Evolutionary conservation across 2,113 vertebrate species (phyloP).

Genomic region (Zosterops pallidus): DNA sequence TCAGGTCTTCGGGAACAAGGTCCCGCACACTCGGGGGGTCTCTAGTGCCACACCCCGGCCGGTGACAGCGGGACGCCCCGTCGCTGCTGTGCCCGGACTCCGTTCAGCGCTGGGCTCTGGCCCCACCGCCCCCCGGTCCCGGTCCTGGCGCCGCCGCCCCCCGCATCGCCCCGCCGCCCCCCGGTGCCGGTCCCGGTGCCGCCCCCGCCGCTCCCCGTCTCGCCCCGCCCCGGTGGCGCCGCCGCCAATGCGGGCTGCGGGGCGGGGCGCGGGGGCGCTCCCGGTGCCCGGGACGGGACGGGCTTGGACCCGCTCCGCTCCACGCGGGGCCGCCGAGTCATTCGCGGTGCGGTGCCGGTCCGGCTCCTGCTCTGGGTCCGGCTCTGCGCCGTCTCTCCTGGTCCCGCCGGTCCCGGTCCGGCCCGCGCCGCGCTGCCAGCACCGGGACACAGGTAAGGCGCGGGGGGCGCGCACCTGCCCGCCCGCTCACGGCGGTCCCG

Average conservation of each 20-base stretch:
- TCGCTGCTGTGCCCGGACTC: fast-evolving
- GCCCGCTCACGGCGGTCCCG: background rate
- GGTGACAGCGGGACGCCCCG: background rate
- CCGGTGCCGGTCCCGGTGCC: no score
- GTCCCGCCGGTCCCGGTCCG: background rate
- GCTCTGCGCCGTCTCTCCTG: background rate
- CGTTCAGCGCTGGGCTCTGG: background rate
- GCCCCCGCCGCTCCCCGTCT: background rate
- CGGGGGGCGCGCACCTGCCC: background rate
- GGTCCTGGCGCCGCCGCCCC: no score
- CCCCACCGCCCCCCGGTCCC: no score
- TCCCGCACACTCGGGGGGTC: background rate
- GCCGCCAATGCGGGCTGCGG: background rate
- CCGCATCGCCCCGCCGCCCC: no score
- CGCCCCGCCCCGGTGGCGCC: background rate
- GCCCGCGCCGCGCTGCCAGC: background rate
- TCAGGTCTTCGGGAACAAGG: background rate
- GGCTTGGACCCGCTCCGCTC: background rate
- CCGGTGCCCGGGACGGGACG: background rate
- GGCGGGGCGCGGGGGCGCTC: background rate
- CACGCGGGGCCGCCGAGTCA: background rate
- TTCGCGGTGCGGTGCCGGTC: background rate
- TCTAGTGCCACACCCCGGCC: background rate
- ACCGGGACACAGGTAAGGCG: background rate
- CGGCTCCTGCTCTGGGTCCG: background rate